Conservation (phyloP, 2,888 invertebrate species). For the Temnothorax unifasciatus region DNA sequence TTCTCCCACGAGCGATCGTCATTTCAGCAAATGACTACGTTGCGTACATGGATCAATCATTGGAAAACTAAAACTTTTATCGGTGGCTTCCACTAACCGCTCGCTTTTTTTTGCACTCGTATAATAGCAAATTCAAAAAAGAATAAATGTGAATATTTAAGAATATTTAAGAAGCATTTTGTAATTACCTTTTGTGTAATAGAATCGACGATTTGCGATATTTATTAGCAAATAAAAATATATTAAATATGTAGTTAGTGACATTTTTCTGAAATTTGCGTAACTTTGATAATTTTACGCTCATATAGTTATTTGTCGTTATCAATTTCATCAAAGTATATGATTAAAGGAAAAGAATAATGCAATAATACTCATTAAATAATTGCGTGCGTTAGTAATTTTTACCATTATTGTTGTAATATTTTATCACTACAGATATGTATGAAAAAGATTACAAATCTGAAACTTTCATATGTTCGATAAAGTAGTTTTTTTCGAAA, state of each 20-base stretch:
- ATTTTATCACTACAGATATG: no score
- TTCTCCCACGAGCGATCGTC: conserved; percentile 26
- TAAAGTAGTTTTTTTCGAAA: neutral
- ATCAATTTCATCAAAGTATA: neutral
- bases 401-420: no score
- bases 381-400: neutral
- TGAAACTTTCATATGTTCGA: no score
- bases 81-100: conserved; percentile 4
- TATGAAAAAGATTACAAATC: no score
- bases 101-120: neutral
- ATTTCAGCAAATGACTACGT: conserved; percentile 60
- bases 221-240: conserved; percentile 1
- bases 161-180: conserved; percentile 25
- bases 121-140: conserved; percentile 18
- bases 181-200: neutral
- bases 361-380: neutral
- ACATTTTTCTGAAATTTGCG: neutral
- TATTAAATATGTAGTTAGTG: neutral
- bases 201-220: neutral
- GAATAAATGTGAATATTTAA: conserved; percentile 44
- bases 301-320: neutral
- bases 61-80: conserved; percentile 54
- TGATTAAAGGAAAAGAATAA: neutral
- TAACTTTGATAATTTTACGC: neutral
- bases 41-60: conserved; percentile 46